Percentiles rank a stretch among this genome's conserved stretches.
Evolutionary conservation across 1,140 invertebrate species (phyloP).

Genomic region (Meloidogyne chitwoodi): DNA sequence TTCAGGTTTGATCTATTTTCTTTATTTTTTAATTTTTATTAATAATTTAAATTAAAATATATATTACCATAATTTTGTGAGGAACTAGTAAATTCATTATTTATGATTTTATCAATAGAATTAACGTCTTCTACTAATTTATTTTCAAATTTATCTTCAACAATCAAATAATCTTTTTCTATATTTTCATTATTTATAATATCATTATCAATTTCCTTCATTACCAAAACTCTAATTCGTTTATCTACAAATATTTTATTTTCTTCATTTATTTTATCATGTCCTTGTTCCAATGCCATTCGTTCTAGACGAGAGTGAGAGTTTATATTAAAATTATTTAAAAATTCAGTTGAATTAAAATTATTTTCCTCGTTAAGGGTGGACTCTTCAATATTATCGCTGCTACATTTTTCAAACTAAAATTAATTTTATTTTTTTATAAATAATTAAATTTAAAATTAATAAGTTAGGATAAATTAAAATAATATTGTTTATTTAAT

Average conservation of each 20-base stretch:
- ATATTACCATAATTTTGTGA: not conserved
- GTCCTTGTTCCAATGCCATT: conserved; percentile 10
- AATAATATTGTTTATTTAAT: no score
- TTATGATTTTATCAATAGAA: no score
- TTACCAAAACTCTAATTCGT: conserved; percentile 37
- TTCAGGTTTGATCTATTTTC: no score
- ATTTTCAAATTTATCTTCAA: not conserved
- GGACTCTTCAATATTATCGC: not conserved
- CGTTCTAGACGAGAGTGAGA: not conserved
- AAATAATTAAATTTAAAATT: no score
- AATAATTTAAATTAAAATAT: no score
- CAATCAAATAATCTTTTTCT: no score
- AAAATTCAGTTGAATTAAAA: not conserved
- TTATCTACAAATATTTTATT: conserved; percentile 41
- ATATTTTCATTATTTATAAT: no score
- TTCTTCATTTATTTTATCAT: not conserved
- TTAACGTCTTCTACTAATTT: no score
- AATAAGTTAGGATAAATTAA: no score
- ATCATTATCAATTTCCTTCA: not conserved
- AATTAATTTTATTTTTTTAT: no score
- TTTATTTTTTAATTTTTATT: no score
- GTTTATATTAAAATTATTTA: not conserved
- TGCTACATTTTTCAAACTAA: not conserved
- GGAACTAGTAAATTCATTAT: not conserved
- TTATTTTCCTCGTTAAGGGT: not conserved